Percentiles rank a stretch among this genome's conserved stretches.
phyloP scores from a whole-genome alignment of 2,113 vertebrate genomes.

The Heterochromis multidens region DNA sequence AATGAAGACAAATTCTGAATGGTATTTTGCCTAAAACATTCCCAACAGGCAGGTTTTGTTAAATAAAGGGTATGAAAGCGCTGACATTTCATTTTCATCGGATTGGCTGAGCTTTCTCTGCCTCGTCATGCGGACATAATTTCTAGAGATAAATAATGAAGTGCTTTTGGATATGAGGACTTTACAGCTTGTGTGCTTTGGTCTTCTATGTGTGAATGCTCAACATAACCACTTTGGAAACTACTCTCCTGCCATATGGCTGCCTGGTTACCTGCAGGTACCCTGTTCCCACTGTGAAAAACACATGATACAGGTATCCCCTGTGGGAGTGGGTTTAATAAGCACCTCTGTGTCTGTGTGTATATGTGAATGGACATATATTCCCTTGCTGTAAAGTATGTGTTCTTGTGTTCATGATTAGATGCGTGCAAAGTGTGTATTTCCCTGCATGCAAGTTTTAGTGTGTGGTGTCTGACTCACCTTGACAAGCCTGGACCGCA shows the following conservation, averaged over 20 bases:
- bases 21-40: not conserved
- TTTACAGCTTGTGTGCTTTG: slow-evolving; percentile 18
- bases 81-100: slow-evolving; percentile 42
- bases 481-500: slow-evolving; percentile 75
- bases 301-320: slow-evolving; percentile 31
- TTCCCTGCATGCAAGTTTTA: not conserved
- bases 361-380: not conserved
- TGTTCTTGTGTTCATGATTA: not conserved
- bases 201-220: slow-evolving; percentile 21
- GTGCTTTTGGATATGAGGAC: slow-evolving; percentile 10
- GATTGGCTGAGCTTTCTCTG: not conserved
- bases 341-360: not conserved
- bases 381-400: not conserved
- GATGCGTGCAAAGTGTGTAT: not conserved
- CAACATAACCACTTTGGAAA: slow-evolving; percentile 56
- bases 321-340: slow-evolving; percentile 27
- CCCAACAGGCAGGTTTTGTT: not conserved
- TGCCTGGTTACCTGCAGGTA: slow-evolving; percentile 68
- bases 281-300: slow-evolving; percentile 24
- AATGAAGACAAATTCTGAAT: not conserved
- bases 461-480: slow-evolving; percentile 55
- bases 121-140: slow-evolving; percentile 49
- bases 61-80: slow-evolving; percentile 19
- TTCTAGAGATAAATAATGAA: slow-evolving; percentile 60
- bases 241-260: slow-evolving; percentile 56